A percentile compares a stretch with the other conserved stretches of the same genome.
Evolutionary conservation across 2,113 vertebrate species (phyloP).

Genomic region (Acrocephalus kingi): DNA sequence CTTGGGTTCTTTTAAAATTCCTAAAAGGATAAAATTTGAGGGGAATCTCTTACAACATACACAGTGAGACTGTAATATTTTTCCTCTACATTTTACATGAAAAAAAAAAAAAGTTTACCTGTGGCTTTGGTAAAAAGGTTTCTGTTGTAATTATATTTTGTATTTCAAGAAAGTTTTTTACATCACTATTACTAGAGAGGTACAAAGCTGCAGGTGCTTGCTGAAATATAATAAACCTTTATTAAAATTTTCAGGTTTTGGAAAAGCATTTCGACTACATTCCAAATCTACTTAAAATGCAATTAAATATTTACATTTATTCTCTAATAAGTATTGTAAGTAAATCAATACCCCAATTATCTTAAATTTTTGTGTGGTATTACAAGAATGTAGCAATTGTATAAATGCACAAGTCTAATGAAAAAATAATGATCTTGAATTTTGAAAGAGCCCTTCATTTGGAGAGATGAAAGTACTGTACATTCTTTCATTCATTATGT

Average conservation of each 20-base stretch:
- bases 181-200: neutral
- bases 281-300: slow-evolving; percentile 3
- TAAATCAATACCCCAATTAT: slow-evolving; percentile 35
- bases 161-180: neutral
- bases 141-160: neutral
- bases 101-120: slow-evolving; percentile 25
- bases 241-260: slow-evolving; percentile 13
- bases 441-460: slow-evolving; percentile 56
- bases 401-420: slow-evolving; percentile 42
- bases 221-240: slow-evolving; percentile 41
- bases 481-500: slow-evolving; percentile 32
- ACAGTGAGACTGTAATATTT: neutral
- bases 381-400: neutral
- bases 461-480: slow-evolving; percentile 28
- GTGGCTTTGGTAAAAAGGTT: neutral
- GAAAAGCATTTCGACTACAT: slow-evolving; percentile 20
- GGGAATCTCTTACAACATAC: neutral
- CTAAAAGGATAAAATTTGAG: neutral
- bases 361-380: neutral
- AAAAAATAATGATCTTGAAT: slow-evolving; percentile 56
- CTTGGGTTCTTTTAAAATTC: neutral
- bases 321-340: slow-evolving; percentile 18
- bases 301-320: slow-evolving; percentile 51
- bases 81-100: neutral
- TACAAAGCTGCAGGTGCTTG: neutral